These are phyloP conservation scores for Cyclina sinensis DNA, from an alignment of 1,140 invertebrate genomes.

Conservation along the genomic window DNA sequence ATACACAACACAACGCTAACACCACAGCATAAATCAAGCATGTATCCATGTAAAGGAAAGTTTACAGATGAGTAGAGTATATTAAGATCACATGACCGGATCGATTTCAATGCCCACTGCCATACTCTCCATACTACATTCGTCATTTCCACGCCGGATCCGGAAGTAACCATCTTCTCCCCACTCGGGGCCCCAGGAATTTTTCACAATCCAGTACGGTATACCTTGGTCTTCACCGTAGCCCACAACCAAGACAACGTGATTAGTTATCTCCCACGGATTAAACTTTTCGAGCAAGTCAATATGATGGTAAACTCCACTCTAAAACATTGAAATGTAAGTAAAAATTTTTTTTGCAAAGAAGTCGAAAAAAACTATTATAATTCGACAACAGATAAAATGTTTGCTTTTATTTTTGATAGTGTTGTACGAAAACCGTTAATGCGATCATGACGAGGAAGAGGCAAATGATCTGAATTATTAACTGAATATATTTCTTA, in stretches of 20 bases:
- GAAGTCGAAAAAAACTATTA: too few relatives aligned
- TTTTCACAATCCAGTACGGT: conserved; percentile 86
- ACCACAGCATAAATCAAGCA: too few relatives aligned
- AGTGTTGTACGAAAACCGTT: too few relatives aligned
- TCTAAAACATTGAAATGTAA: conserved; percentile 26
- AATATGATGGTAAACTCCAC: conserved; percentile 86
- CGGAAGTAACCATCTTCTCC: conserved; percentile 88
- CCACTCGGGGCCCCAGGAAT: conserved; percentile 89
- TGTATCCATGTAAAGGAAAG: too few relatives aligned
- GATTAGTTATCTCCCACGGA: conserved; percentile 86
- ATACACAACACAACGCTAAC: too few relatives aligned
- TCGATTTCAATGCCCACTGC: conserved; percentile 76
- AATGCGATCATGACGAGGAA: too few relatives aligned
- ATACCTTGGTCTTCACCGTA: conserved; percentile 83
- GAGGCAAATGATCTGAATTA: too few relatives aligned
- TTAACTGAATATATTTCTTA: too few relatives aligned
- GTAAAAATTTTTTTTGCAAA: too few relatives aligned
- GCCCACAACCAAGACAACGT: conserved; percentile 85
- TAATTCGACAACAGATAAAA: too few relatives aligned
- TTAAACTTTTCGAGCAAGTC: conserved; percentile 78
- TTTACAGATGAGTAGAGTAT: too few relatives aligned
- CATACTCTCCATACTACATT: conserved; percentile 87
- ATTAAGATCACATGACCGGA: neutral
- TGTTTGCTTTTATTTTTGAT: too few relatives aligned
- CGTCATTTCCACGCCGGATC: conserved; percentile 88